These are phyloP conservation scores for Gymnoscelis rufifasciata DNA, from an alignment of 2,888 invertebrate genomes.

Conservation along the genomic window DNA sequence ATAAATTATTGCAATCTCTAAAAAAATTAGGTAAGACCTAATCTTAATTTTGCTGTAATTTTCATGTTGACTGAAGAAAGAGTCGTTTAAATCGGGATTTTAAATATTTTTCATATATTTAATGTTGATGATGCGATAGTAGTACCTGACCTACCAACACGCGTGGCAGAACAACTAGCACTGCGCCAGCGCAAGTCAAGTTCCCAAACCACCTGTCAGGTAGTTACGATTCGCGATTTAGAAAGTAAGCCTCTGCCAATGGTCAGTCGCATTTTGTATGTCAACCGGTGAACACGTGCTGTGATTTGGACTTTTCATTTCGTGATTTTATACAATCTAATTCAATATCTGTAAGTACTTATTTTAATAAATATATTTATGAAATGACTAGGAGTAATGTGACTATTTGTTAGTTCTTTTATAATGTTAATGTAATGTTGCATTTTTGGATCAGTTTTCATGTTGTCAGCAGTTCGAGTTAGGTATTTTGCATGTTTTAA, in stretches of 20 bases:
- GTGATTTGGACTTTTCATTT: conserved; percentile 17
- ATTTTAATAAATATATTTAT: neutral
- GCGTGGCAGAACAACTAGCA: conserved; percentile 4
- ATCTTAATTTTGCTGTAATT: no score
- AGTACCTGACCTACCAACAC: conserved; percentile 23
- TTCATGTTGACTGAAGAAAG: no score
- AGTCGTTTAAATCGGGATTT: no score
- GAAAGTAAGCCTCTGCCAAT: conserved; percentile 69
- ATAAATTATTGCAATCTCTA: no score
- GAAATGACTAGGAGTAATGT: no score
- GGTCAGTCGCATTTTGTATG: conserved; percentile 60
- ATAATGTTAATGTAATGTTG: neutral
- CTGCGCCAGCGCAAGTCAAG: neutral
- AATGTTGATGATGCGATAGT: conserved; percentile 7
- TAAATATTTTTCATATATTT: no score
- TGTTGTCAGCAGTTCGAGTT: conserved; percentile 28
- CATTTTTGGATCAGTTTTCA: conserved; percentile 28
- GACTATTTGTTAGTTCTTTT: neutral
- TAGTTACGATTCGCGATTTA: conserved; percentile 54
- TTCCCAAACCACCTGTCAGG: conserved; percentile 21
- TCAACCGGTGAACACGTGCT: conserved; percentile 50
- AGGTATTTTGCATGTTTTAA: neutral
- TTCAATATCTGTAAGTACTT: conserved; percentile 24
- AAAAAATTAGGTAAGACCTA: no score
- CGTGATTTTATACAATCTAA: conserved; percentile 19